phyloP scores from a whole-genome alignment of 2,113 vertebrate species.

The Narcine bancroftii region DNA sequence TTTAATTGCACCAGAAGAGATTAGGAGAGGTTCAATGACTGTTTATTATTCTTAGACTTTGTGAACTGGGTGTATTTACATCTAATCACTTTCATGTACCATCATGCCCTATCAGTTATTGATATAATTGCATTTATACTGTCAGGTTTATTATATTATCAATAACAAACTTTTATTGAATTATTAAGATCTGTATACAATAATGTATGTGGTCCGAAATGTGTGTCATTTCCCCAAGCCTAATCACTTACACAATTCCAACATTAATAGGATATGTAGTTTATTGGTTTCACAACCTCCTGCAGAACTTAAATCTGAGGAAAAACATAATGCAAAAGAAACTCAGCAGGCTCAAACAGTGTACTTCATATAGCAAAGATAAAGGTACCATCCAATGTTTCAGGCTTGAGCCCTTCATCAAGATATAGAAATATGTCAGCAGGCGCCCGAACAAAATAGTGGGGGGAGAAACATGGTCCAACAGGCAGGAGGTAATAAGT shows the following conservation, averaged over 20 bases:
- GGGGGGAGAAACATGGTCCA: too few relatives aligned
- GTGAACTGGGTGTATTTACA: neutral
- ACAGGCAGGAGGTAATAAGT: too few relatives aligned
- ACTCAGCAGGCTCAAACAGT: too few relatives aligned
- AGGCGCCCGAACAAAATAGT: too few relatives aligned
- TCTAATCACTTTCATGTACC: conserved; percentile 3
- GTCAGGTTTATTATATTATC: neutral
- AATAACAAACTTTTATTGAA: neutral
- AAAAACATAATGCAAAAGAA: too few relatives aligned
- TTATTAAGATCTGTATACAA: neutral
- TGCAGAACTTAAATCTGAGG: neutral
- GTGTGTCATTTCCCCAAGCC: neutral
- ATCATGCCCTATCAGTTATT: neutral
- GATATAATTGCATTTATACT: conserved; percentile 6
- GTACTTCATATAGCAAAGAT: too few relatives aligned
- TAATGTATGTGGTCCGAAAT: neutral
- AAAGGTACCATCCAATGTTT: too few relatives aligned
- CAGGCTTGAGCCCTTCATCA: too few relatives aligned
- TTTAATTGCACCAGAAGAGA: conserved; percentile 29
- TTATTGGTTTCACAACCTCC: neutral
- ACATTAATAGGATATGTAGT: neutral
- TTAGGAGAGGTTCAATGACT: conserved; percentile 15
- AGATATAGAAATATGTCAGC: too few relatives aligned
- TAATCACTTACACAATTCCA: neutral
- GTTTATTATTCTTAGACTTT: neutral